phyloP scores from a whole-genome alignment of 2,113 vertebrate species.

The Istiophorus platypterus region DNA sequence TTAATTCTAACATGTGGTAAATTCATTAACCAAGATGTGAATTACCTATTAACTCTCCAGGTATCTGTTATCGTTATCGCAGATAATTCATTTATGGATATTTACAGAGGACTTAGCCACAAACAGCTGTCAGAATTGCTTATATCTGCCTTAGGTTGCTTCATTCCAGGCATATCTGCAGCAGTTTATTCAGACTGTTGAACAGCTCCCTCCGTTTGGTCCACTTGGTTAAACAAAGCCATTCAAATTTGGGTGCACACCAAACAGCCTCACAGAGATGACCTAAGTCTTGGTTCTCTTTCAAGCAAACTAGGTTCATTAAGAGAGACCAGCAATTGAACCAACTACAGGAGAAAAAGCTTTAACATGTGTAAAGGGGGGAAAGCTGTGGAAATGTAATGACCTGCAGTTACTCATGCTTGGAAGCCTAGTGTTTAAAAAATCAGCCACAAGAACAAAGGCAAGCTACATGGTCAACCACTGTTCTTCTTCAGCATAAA shows the following conservation, averaged over 20 bases:
- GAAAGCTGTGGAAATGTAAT: neutral
- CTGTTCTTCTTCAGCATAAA: neutral
- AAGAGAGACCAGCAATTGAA: neutral
- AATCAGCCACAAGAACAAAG: neutral
- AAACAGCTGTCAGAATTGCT: conserved; percentile 38
- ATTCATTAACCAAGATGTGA: conserved; percentile 45
- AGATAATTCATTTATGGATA: conserved; percentile 28
- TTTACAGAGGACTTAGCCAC: conserved; percentile 24
- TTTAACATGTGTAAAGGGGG: neutral
- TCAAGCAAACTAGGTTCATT: conserved; percentile 18
- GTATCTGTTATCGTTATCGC: conserved; percentile 42
- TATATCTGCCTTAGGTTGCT: conserved; percentile 35
- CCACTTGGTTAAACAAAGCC: conserved; percentile 40
- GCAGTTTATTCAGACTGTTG: conserved; percentile 28
- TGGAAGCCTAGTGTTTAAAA: neutral
- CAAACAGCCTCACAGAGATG: neutral
- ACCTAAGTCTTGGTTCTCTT: neutral
- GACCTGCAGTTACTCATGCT: neutral
- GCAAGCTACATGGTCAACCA: neutral
- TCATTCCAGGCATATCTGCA: conserved; percentile 6
- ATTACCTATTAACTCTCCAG: conserved; percentile 43
- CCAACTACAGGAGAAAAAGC: neutral
- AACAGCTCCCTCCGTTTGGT: conserved; percentile 12
- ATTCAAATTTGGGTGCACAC: conserved; percentile 20
- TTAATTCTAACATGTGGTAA: conserved; percentile 41